These are phyloP conservation scores for Drosophila grimshawi DNA, from an alignment of 1,140 invertebrate genomes.

Conservation along the genomic window DNA sequence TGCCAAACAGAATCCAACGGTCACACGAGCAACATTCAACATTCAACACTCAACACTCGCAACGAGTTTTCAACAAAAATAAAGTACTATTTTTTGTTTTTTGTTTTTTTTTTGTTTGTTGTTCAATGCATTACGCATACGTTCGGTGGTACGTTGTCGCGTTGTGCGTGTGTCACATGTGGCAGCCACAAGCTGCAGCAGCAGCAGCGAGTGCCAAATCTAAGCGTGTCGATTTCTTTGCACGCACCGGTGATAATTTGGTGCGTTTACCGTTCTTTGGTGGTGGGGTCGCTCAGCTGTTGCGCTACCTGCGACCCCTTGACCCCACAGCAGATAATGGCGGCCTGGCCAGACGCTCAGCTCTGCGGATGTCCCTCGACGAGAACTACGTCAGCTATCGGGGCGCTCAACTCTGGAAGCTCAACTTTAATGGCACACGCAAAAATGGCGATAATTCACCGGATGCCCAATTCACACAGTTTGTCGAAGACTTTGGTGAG, in stretches of 20 bases:
- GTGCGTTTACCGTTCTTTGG: conserved; percentile 64
- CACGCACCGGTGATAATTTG: conserved; percentile 43
- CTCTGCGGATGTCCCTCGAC: conserved; percentile 68
- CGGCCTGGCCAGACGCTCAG: conserved; percentile 51
- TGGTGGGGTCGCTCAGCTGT: conserved; percentile 67
- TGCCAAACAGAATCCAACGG: conserved; percentile 44
- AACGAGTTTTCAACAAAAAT: not conserved
- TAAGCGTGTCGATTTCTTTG: not conserved
- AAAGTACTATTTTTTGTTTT: not conserved
- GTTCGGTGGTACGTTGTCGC: conserved; percentile 1
- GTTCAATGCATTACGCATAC: conserved; percentile 40
- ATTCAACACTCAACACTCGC: not conserved
- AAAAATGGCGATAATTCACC: conserved; percentile 31
- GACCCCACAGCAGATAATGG: conserved; percentile 6
- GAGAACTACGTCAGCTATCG: conserved; percentile 77
- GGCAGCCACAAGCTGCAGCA: conserved; percentile 2
- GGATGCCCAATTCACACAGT: conserved; percentile 63
- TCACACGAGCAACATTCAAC: conserved; percentile 24
- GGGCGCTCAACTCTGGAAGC: conserved; percentile 76
- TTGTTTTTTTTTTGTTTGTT: too few relatives aligned
- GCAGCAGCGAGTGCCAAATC: not conserved
- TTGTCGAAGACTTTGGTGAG: conserved; percentile 75
- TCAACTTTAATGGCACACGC: conserved; percentile 70
- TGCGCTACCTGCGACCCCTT: conserved; percentile 68
- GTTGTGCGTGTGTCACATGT: not conserved